Evolutionary conservation across 2,797 vertebrate genomes (phyloP), one percentile per base, ranked within the genome.

Genomic region (Todus mexicanus): DNA sequence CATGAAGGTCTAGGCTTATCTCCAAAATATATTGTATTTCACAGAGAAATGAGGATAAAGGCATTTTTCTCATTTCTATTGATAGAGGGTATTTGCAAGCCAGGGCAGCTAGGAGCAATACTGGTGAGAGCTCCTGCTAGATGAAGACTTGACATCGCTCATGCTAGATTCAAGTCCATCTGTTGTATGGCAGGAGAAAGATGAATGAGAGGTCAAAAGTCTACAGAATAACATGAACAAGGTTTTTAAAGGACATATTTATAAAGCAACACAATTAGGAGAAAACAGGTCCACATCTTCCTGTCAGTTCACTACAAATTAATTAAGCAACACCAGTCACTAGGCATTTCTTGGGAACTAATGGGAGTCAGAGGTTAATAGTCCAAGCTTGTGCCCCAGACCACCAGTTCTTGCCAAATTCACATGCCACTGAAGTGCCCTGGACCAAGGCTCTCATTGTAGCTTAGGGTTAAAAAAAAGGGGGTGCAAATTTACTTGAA

Each of bases 1-100:
- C 88, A 90, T 40, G 84, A 96, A 89, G 84, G 92, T 76, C 63
- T 92, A 60, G 51, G 69, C 74, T 97, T 97, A 93, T 96, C 86
- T 89, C 95, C 91, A 68, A 92, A 94, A 95, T 97, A 95, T 89
- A 96, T 93, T 96, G 57, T 91, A 84, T 97, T 98, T 97, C 97
- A 93, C 50, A 84, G 88, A 93, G 80, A 96, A 96, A 96, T 78
- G 71, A 95, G 66, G 73, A 93, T 92, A 89, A 96, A 97, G 89
- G 53, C 72, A 91, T 97, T 97, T 96, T 95, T 91, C 26, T 63
- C 48, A 85, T 96, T 97, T 96, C 69, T 89, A 11, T n/a, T 96
- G 94, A 96, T 97, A 96, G 22, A 42, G 51, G 69, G 81, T 95
- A 89, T 92, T 94, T 93, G 45, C 69, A 92, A 93, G 69, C 78